Evolutionary conservation across 1,140 invertebrate species (phyloP), one percentile per base, ranked within the genome.

Genomic region (Cyrtorhinus lividipennis): DNA sequence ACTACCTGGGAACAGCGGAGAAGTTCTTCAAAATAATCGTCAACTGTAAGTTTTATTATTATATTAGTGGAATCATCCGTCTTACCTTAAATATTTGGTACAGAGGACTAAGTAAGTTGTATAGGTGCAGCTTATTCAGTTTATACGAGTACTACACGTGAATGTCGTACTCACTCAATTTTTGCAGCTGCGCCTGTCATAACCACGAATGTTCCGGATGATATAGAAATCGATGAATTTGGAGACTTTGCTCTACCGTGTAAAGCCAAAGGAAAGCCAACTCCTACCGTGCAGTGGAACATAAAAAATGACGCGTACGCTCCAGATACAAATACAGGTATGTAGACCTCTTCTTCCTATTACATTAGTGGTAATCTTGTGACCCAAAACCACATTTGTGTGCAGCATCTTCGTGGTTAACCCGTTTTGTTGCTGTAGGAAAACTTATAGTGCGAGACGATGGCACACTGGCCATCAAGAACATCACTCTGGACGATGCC

Each of bases 11-110:
- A 48, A 68, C 71, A n/a, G 69, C 69, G n/a, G 75, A 79, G 66
- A 80, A 78, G 63, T 71, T 73, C 2, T 80, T 79, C 69, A 69
- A 78, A 68, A 65, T 81, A 3, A 68, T 73, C 64, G 73, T 80
- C 1, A 67, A 77, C 64, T 73, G 79, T 79, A 69, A 70, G 71
- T 74, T 24, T 64, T 64, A n/a, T n/a, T n/a, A n/a, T n/a, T n/a
- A n/a, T n/a, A n/a, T n/a, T n/a, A n/a, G n/a, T n/a, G n/a, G n/a
- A n/a, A n/a, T n/a, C n/a, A n/a, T n/a, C n/a, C n/a, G n/a, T n/a
- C n/a, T n/a, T n/a, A n/a, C n/a, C n/a, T n/a, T n/a, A n/a, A n/a
- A n/a, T n/a, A n/a, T n/a, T n/a, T n/a, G n/a, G n/a, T n/a, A n/a
- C n/a, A n/a, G n/a, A n/a, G n/a, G n/a, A n/a, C n/a, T n/a, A n/a